These are phyloP conservation scores for Brachypteracias leptosomus DNA, from an alignment of 2,113 vertebrate species.

Conservation along the genomic window DNA sequence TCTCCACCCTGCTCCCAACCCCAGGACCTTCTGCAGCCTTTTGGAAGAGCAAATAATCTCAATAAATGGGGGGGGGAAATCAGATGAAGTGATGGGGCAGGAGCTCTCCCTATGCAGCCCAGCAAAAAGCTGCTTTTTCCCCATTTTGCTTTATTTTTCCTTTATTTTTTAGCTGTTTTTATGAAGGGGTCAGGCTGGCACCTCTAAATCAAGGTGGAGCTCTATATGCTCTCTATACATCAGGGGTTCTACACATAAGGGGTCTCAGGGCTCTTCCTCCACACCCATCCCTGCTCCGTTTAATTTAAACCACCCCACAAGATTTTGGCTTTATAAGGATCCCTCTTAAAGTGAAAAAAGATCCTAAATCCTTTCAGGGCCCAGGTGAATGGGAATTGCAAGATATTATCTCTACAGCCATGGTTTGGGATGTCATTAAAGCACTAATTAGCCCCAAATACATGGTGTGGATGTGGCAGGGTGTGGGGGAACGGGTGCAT, in stretches of 20 bases:
- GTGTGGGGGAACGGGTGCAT: fast-evolving
- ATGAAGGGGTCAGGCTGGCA: too few species aligned
- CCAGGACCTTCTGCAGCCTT: constrained; percentile 22
- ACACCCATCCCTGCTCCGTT: fast-evolving
- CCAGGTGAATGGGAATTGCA: not conserved
- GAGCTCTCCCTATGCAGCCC: not conserved
- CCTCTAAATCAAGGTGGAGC: not conserved
- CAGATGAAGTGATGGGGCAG: not conserved
- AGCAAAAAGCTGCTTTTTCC: not conserved
- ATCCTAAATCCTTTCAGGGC: not conserved
- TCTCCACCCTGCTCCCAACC: not conserved
- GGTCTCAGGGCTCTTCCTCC: not conserved
- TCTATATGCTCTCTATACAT: not conserved
- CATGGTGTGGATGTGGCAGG: not conserved
- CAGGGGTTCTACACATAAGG: not conserved
- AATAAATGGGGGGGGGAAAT: not conserved
- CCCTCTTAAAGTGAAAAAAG: not conserved
- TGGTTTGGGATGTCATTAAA: not conserved
- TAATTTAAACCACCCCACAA: fast-evolving
- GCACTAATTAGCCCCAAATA: not conserved
- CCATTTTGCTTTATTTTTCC: not conserved
- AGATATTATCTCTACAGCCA: fast-evolving
- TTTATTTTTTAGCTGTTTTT: not conserved
- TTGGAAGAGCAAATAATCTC: constrained; percentile 34
- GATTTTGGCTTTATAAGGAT: not conserved